Evolutionary conservation across 2,113 vertebrate genomes (phyloP).

Genomic region (Cathartes aura): DNA sequence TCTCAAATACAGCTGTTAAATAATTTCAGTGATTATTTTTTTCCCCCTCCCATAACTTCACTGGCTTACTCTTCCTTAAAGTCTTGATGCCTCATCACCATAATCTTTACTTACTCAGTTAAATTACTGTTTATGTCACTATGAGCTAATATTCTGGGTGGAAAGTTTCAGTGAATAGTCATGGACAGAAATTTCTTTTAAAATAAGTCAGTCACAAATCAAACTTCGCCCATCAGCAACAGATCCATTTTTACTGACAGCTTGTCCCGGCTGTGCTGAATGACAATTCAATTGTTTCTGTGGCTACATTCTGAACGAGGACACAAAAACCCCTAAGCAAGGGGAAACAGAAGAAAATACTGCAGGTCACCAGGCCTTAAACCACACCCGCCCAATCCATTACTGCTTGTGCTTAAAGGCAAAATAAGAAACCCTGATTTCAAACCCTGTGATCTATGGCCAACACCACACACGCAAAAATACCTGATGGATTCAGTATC

Average conservation of each 20-base stretch:
- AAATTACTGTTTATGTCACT: neutral
- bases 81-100: neutral
- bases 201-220: neutral
- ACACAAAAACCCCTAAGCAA: neutral
- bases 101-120: neutral
- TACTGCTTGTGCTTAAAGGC: neutral
- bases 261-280: neutral
- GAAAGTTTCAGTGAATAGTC: neutral
- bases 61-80: neutral
- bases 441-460: neutral
- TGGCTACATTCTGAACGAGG: neutral
- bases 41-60: neutral
- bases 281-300: neutral
- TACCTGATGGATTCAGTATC: slow-evolving; percentile 89
- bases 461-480: neutral
- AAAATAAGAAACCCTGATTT: neutral
- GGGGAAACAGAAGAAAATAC: neutral
- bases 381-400: rapidly evolving
- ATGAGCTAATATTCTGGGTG: neutral
- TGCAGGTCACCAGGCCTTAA: neutral
- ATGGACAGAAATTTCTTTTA: neutral
- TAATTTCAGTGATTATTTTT: neutral
- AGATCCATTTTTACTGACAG: neutral
- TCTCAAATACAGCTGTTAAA: neutral
- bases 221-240: neutral